phyloP scores from a whole-genome alignment of 2,797 vertebrate species.

The Falco cherrug region DNA sequence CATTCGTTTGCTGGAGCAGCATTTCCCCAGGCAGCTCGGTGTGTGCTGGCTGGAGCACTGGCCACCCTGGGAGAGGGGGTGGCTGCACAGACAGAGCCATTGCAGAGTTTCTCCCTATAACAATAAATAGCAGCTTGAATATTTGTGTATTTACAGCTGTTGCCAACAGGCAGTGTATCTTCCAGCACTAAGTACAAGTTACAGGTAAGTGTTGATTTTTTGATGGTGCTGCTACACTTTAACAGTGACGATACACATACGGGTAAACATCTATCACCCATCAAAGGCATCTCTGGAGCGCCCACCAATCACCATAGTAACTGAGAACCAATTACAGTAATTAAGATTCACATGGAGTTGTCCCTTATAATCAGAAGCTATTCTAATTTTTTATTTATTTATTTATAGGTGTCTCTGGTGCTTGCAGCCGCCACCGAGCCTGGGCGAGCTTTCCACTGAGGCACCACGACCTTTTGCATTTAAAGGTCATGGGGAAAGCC shows the following conservation, averaged over 20 bases:
- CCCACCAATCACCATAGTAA: slow-evolving; percentile 64
- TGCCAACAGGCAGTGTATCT: background rate
- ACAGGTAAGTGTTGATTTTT: background rate
- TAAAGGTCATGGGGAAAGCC: background rate
- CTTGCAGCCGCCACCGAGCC: background rate
- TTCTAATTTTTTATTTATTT: slow-evolving; percentile 8
- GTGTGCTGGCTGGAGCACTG: accelerated
- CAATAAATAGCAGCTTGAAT: background rate
- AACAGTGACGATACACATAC: background rate
- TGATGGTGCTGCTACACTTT: background rate
- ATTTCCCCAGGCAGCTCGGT: accelerated
- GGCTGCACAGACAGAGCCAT: accelerated
- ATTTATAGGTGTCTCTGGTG: background rate
- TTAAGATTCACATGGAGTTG: slow-evolving; percentile 60
- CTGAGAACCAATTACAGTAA: slow-evolving; percentile 60
- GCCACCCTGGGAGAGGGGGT: accelerated
- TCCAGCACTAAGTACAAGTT: background rate
- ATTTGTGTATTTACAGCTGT: accelerated
- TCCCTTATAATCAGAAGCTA: slow-evolving; percentile 44
- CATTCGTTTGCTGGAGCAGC: accelerated
- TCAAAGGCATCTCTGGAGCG: slow-evolving; percentile 22
- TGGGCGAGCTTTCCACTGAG: background rate
- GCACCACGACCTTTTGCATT: accelerated
- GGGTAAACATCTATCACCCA: slow-evolving; percentile 19
- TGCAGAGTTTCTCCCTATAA: accelerated